Evolutionary conservation across 2,797 vertebrate genomes (phyloP).

Genomic region (Spea hammondii): DNA sequence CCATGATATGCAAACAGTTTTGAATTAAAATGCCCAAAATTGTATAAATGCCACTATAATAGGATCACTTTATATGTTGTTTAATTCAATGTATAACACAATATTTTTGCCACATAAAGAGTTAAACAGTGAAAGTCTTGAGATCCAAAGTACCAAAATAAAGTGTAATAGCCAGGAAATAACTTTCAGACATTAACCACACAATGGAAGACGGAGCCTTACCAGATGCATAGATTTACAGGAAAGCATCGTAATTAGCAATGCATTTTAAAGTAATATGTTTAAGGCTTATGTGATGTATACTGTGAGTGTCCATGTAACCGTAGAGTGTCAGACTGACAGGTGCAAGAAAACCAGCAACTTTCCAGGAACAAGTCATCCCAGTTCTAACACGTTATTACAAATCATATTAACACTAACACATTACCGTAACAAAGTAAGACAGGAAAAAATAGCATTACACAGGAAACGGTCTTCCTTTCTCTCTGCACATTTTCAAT

Average conservation of each 20-base stretch:
- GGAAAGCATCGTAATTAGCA: not conserved
- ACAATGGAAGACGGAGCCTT: too few relatives aligned
- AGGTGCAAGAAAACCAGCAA: constrained; percentile 20
- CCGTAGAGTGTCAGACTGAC: constrained; percentile 20
- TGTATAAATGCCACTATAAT: too few relatives aligned
- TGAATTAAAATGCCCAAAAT: too few relatives aligned
- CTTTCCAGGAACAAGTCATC: constrained; percentile 27
- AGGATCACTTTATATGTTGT: too few relatives aligned
- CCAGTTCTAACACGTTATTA: constrained; percentile 13
- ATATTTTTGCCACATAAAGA: too few relatives aligned
- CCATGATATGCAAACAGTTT: too few relatives aligned
- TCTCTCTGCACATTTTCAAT: constrained; percentile 37
- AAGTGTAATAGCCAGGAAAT: too few relatives aligned
- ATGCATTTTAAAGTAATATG: not conserved
- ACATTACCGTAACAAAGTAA: constrained; percentile 40
- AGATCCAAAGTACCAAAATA: too few relatives aligned
- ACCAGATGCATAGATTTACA: too few relatives aligned
- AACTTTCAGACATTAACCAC: too few relatives aligned
- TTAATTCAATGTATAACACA: too few relatives aligned
- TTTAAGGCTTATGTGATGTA: not conserved
- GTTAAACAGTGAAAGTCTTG: too few relatives aligned
- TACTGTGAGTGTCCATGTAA: not conserved
- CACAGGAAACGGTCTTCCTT: constrained; percentile 18
- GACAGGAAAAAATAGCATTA: constrained; percentile 29
- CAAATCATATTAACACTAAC: constrained; percentile 37